Conservation (phyloP, 2,888 invertebrate genomes). For the Nymphalis c-album region DNA sequence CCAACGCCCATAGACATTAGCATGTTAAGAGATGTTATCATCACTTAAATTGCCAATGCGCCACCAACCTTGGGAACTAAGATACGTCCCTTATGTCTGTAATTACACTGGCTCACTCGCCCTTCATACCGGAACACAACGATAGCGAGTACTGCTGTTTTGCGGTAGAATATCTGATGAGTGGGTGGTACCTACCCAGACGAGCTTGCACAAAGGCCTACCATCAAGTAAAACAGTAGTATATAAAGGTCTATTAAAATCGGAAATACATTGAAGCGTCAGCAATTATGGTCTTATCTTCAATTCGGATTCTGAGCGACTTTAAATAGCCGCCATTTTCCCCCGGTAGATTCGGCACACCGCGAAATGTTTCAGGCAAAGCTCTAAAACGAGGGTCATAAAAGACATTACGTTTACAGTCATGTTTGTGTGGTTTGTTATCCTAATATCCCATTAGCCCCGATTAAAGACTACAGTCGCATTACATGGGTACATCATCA, state of each 20-base stretch:
- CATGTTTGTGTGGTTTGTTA: slow-evolving; percentile 50
- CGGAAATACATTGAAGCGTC: slow-evolving; percentile 23
- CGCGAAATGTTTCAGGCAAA: slow-evolving; percentile 41
- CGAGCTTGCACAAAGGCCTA: too few species aligned
- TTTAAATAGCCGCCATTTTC: slow-evolving; percentile 28
- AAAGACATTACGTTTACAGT: slow-evolving; percentile 40
- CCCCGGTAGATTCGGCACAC: slow-evolving; percentile 38
- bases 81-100: too few species aligned
- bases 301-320: slow-evolving; percentile 23
- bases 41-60: too few species aligned
- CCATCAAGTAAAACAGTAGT: too few species aligned
- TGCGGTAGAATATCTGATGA: too few species aligned
- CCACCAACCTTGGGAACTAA: too few species aligned
- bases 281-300: slow-evolving; percentile 26
- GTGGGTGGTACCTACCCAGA: too few species aligned
- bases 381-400: slow-evolving; percentile 37
- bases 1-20: too few species aligned
- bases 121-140: too few species aligned
- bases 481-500: slow-evolving; percentile 14
- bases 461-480: slow-evolving; percentile 44
- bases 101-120: too few species aligned
- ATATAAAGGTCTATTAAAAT: slow-evolving; percentile 6
- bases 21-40: too few species aligned
- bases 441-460: slow-evolving; percentile 52
- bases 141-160: too few species aligned